Conservation (phyloP, 2,888 invertebrate species). For the Hyposoter didymator region DNA sequence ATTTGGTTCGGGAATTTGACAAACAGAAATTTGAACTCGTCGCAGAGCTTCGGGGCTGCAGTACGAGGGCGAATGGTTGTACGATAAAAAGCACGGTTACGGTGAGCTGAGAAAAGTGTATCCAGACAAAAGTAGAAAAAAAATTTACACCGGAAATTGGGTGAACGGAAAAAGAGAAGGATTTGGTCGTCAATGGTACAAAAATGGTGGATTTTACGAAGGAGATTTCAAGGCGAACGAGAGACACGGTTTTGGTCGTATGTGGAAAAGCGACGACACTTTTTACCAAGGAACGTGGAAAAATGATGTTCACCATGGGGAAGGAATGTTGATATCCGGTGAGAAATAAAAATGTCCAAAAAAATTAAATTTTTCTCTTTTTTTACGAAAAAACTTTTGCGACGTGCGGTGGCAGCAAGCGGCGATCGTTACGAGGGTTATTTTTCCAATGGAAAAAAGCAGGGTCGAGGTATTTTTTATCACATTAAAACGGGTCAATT, state of each 20-base stretch:
- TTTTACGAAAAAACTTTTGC: too few relatives aligned
- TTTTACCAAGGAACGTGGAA: slow-evolving; percentile 88
- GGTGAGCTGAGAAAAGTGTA: slow-evolving; percentile 84
- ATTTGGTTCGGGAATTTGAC: neutral
- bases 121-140: slow-evolving; percentile 55
- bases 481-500: slow-evolving; percentile 88
- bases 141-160: slow-evolving; percentile 87
- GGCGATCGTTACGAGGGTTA: slow-evolving; percentile 89
- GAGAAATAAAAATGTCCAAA: neutral
- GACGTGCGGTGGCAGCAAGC: slow-evolving; percentile 82
- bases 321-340: slow-evolving; percentile 86
- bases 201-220: slow-evolving; percentile 87
- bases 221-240: slow-evolving; percentile 85
- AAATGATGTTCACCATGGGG: slow-evolving; percentile 84
- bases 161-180: slow-evolving; percentile 86
- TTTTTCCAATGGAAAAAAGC: slow-evolving; percentile 86
- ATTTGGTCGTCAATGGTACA: slow-evolving; percentile 86
- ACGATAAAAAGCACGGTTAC: slow-evolving; percentile 86
- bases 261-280: slow-evolving; percentile 87
- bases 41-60: slow-evolving; percentile 76
- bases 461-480: slow-evolving; percentile 88
- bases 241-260: slow-evolving; percentile 87
- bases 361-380: neutral
- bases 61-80: slow-evolving; percentile 88
- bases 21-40: slow-evolving; percentile 17